Evolutionary conservation across 35 echinoderm and acorn worm species (phyloP), one percentile per base, ranked within the genome.

Genomic region (Hemicentrotus pulcherrimus): DNA sequence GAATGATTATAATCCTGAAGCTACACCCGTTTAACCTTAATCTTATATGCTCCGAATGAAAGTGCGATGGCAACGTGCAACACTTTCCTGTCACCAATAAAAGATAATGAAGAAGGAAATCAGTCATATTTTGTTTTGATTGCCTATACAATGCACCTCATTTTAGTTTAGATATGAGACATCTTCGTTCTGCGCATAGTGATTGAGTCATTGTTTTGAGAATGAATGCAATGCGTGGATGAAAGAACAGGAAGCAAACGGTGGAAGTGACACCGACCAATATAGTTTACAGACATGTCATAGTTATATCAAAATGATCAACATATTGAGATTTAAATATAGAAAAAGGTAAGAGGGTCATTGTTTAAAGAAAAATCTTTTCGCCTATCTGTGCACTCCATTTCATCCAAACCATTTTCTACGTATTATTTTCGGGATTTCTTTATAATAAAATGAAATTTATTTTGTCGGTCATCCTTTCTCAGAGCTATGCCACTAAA

Each of bases 241-340:
- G 65, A 7, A 70, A n/a, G 19, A 22, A 78, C 65, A 78, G 65
- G 65, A 78, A 78, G 65, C 4, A 22, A 78, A 78, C 65, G 19
- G 35, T 78, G 65, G 65, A 78, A 78, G 24, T 78, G 65, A 78
- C 18, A 28, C 65, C 28, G 4, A 78, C 65, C 65, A 78, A 78
- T 78, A 78, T 78, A 78, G 65, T 78, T 78, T 78, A 78, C 65
- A 78, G 65, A 78, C 65, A 28, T 22, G 65, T 78, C 65, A 78
- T 78, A 78, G 22, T 78, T 78, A 78, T 78, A 78, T 78, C 24
- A 22, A 78, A 78, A 55, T 55, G 15, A 55, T 78, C 65, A 78
- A 78, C 28, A 78, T 78, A n/a, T 22, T 78, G 19, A 78, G 19
- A 28, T 78, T 8, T 22, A 78, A 78, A 78, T 28, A n/a, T n/a